Evolutionary conservation across 1,140 invertebrate genomes (phyloP).

Genomic region (Drosophila azteca): DNA sequence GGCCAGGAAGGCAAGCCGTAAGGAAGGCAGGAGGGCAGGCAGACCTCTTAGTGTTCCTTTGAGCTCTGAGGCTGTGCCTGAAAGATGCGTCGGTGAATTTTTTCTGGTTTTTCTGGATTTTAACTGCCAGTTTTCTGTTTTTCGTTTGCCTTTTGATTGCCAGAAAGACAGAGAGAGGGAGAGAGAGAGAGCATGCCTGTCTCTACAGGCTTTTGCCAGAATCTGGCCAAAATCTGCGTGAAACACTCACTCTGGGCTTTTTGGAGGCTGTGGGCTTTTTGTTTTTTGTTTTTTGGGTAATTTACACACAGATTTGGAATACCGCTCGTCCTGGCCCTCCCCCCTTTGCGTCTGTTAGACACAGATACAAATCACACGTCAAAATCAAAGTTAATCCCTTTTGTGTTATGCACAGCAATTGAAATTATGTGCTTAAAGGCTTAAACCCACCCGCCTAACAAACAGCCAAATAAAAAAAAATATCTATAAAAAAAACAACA

Average conservation of each 20-base stretch:
- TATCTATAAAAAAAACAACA: constrained; percentile 11
- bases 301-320: constrained; percentile 27
- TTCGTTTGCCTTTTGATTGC: constrained; percentile 9
- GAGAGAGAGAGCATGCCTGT: too few relatives aligned
- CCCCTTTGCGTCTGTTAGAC: neutral
- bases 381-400: constrained; percentile 80
- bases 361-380: constrained; percentile 65
- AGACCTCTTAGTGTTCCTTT: constrained; percentile 3
- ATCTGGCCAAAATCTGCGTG: constrained; percentile 23
- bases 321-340: too few relatives aligned
- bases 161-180: neutral
- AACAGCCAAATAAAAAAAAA: constrained; percentile 67
- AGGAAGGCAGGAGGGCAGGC: too few relatives aligned
- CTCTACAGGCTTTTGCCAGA: neutral
- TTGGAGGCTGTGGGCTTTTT: neutral
- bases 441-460: constrained; percentile 62
- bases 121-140: constrained; percentile 1
- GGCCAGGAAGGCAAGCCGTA: too few relatives aligned
- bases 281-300: constrained; percentile 3
- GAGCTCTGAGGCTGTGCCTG: neutral
- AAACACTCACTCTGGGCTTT: constrained; percentile 28
- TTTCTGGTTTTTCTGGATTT: constrained; percentile 25
- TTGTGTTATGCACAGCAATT: constrained; percentile 78
- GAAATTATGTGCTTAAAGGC: constrained; percentile 81
- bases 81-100: constrained; percentile 21